Percentiles rank a stretch among this genome's conserved stretches.
phyloP scores from a whole-genome alignment of 2,797 vertebrate species.

The Balearica regulorum region DNA sequence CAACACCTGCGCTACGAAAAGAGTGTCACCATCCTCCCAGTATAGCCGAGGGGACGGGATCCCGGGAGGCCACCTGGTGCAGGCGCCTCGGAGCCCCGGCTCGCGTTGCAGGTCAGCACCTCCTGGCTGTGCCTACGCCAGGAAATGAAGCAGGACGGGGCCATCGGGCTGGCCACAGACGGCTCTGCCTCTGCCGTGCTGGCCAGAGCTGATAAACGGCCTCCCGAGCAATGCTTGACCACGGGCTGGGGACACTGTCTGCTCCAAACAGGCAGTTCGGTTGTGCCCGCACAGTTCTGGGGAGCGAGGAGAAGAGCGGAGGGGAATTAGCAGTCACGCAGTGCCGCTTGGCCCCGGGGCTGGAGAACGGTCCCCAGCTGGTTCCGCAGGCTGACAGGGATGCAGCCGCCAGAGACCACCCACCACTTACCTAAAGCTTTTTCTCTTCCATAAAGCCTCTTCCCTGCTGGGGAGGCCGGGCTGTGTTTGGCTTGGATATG shows the following conservation, averaged over 20 bases:
- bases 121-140: background rate
- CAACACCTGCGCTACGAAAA: background rate
- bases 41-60: fast-evolving
- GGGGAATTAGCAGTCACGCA: fast-evolving
- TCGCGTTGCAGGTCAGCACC: background rate
- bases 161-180: background rate
- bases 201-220: fast-evolving
- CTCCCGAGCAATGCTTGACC: background rate
- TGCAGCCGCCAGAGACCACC: background rate
- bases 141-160: fast-evolving
- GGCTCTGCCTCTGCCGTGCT: background rate
- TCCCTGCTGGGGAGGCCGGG: background rate
- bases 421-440: background rate
- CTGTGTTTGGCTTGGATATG: background rate
- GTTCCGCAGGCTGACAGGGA: background rate
- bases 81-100: background rate
- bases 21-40: no score
- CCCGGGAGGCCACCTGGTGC: background rate
- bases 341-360: background rate
- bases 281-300: background rate
- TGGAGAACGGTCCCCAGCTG: background rate
- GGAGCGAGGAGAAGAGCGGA: background rate
- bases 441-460: background rate
- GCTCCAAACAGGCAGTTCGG: background rate
- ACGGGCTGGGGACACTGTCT: background rate